Base-by-base conservation (phyloP, 2,797 vertebrate species). In the Philypnodon macrostomus region DNA sequence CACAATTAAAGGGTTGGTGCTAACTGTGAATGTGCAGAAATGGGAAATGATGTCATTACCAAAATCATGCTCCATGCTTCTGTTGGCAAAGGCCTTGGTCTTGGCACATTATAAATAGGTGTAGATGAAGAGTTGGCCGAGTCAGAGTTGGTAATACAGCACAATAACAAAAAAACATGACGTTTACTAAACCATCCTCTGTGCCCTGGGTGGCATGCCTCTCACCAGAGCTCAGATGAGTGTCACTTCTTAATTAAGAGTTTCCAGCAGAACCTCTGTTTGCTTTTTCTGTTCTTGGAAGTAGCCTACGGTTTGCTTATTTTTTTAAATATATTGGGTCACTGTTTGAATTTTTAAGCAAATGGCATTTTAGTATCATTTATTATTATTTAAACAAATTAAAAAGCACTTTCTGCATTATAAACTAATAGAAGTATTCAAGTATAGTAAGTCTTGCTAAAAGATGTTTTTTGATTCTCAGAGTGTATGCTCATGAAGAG, bases 401-500 rank as follows among this genome's bases (percentile, higher is more conserved):
- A 50, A 69, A 65, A 52, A 51, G 47, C 11, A 48, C 45, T 67
- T 36, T 42, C 38, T 47, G 29, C 47, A 18, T 59, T 63, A 49
- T 24, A 73, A 61, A 72, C 65, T 51, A 47, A 9, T 47, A 46
- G 32, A 55, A 33, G 21, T 17, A 31, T 85, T 88, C 79, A 84
- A 83, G 83, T 63, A 48, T 57, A 61, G 63, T 45, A 75, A 41
- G 37, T 68, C 62, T 46, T 35, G 44, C 41, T 61, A 42, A 62
- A 51, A 55, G 16, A 37, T 53, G 67, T 60, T n/a, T n/a, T n/a
- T n/a, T n/a, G n/a, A n/a, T n/a, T n/a, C n/a, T n/a, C n/a, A n/a
- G n/a, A 81, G 63, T 83, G 69, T 58, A 70, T 54, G 62, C 73
- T 69, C 74, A 71, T 67, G n/a, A n/a, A n/a, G n/a, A n/a, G n/a